Evolutionary conservation across 37 sponge, comb jelly and placozoan species (phyloP).

Genomic region (Aphrocallistes beatrix): DNA sequence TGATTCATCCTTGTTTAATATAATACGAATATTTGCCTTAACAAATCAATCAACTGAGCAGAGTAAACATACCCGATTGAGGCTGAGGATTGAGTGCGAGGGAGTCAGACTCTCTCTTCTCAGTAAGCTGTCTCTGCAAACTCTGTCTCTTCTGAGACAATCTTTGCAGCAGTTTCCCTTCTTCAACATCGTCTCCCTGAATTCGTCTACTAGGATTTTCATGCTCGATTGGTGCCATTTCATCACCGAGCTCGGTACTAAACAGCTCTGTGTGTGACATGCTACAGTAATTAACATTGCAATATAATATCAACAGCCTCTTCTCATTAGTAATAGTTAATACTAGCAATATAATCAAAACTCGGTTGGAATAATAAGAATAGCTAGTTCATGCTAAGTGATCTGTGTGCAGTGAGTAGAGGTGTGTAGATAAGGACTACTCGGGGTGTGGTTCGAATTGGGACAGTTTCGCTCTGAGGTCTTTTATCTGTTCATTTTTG

Average conservation of each 20-base stretch:
- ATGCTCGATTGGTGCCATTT: neutral
- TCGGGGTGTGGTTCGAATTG: conserved; percentile 32
- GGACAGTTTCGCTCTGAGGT: conserved; percentile 51
- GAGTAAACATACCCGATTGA: too few relatives aligned
- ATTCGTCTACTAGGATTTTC: too few relatives aligned
- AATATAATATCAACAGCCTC: neutral
- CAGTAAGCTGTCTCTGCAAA: neutral
- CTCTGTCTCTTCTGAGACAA: neutral
- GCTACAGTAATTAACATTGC: neutral
- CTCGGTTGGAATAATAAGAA: neutral
- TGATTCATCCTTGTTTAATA: too few relatives aligned
- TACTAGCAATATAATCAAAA: neutral
- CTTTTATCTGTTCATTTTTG: conserved; percentile 76
- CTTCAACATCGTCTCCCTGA: neutral
- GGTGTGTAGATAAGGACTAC: neutral
- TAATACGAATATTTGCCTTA: too few relatives aligned
- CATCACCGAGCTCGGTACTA: neutral
- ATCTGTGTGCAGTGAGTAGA: neutral
- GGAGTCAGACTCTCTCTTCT: neutral
- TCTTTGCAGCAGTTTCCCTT: neutral
- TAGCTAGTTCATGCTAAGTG: neutral
- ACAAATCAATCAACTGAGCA: too few relatives aligned
- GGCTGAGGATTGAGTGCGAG: too few relatives aligned
- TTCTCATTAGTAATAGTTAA: too few relatives aligned
- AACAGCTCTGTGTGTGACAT: neutral